Conservation (phyloP, 2,113 vertebrate genomes). For the Agapornis roseicollis region DNA sequence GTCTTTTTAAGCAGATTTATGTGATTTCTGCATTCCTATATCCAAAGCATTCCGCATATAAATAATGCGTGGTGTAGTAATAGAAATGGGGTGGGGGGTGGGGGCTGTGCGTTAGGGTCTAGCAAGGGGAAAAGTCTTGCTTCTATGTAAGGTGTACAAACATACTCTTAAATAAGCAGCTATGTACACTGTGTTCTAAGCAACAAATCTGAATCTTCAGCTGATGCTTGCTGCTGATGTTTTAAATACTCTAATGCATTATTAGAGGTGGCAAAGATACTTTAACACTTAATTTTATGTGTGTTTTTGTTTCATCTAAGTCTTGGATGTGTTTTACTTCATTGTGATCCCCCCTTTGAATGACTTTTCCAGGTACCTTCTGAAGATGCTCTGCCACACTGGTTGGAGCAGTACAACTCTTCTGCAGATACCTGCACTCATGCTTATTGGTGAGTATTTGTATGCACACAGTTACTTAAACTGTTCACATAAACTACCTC, state of each 20-base stretch:
- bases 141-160: neutral
- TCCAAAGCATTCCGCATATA: neutral
- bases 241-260: neutral
- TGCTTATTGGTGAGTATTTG: slow-evolving; percentile 88
- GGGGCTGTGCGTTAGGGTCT: too few species aligned
- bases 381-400: slow-evolving; percentile 92
- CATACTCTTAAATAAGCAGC: neutral
- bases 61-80: neutral
- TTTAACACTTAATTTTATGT: neutral
- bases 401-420: slow-evolving; percentile 92
- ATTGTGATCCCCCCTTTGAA: neutral
- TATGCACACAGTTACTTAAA: neutral
- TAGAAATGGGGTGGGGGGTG: rapidly evolving
- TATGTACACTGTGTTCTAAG: neutral
- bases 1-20: rapidly evolving
- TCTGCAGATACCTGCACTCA: slow-evolving; percentile 95
- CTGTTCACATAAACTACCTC: neutral
- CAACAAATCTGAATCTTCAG: neutral
- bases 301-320: neutral
- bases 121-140: neutral
- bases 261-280: neutral
- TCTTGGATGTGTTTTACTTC: neutral
- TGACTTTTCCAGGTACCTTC: slow-evolving; percentile 83
- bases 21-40: neutral
- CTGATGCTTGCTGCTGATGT: neutral